These are phyloP conservation scores for Dryas iulia DNA, from an alignment of 1,140 invertebrate genomes.

Conservation along the genomic window DNA sequence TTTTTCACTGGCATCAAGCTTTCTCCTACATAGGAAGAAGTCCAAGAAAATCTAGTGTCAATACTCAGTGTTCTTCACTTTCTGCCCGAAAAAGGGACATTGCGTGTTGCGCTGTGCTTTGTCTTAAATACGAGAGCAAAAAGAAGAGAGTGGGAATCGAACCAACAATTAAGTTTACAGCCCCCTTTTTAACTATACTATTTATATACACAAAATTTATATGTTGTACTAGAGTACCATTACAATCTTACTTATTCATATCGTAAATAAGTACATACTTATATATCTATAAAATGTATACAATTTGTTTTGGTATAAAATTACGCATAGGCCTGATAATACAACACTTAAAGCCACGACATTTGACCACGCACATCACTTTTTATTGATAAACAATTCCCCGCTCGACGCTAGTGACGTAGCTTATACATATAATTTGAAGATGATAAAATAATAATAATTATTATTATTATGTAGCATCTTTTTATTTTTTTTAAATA, in stretches of 20 bases:
- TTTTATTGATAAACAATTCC: constrained; percentile 33
- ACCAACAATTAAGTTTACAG: too few species aligned
- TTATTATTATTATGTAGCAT: not conserved
- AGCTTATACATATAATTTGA: not conserved
- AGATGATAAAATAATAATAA: not conserved
- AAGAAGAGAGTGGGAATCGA: too few species aligned
- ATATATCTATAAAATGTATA: not conserved
- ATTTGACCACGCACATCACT: constrained; percentile 33
- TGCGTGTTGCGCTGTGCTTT: too few species aligned
- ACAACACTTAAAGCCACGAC: constrained; percentile 26
- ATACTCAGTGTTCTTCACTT: too few species aligned
- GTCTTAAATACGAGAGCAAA: too few species aligned
- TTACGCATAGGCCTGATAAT: constrained; percentile 37
- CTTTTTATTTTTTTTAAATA: not conserved
- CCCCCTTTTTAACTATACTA: too few species aligned
- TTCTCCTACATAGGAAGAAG: too few species aligned
- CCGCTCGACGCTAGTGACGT: constrained; percentile 27
- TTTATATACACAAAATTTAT: too few species aligned
- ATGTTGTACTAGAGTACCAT: too few species aligned
- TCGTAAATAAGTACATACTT: not conserved
- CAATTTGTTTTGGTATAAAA: constrained; percentile 24
- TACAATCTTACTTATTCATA: not conserved
- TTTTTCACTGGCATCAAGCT: too few species aligned
- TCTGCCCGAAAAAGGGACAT: too few species aligned
- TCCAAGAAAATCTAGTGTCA: too few species aligned